Conservation (phyloP, 1,140 invertebrate species). For the Lasaia peninsularis region DNA sequence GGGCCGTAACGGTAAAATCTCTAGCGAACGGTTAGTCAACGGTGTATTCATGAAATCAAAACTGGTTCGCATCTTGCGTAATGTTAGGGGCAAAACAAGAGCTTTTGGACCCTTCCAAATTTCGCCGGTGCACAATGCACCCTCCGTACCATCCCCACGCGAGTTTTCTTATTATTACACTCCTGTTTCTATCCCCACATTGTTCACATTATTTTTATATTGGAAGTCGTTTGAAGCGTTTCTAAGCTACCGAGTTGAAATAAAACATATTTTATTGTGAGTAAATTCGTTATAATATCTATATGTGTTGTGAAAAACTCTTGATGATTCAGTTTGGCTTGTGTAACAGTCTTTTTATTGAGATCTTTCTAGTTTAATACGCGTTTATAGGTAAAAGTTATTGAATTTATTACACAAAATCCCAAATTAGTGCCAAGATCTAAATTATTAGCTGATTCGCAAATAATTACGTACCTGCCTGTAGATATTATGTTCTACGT, state of each 20-base stretch:
- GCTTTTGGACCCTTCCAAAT: slow-evolving; percentile 69
- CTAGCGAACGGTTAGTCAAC: slow-evolving; percentile 41
- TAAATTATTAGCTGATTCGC: too few species aligned
- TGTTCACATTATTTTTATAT: slow-evolving; percentile 75
- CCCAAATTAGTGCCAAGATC: not conserved
- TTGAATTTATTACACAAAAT: not conserved
- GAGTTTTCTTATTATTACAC: slow-evolving; percentile 72
- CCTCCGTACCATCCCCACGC: slow-evolving; percentile 75
- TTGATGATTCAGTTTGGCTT: too few species aligned
- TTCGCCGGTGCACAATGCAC: slow-evolving; percentile 75
- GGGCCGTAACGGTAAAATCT: slow-evolving; percentile 34
- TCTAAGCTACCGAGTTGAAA: slow-evolving; percentile 32
- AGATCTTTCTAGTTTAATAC: not conserved
- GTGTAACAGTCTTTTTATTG: too few species aligned
- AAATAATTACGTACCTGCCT: too few species aligned
- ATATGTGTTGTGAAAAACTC: too few species aligned
- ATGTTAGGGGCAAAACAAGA: slow-evolving; percentile 71
- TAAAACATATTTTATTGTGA: not conserved
- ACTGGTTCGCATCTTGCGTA: slow-evolving; percentile 75
- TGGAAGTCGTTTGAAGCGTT: slow-evolving; percentile 61
- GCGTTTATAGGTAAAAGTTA: too few species aligned
- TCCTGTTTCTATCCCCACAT: slow-evolving; percentile 72
- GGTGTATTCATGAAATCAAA: slow-evolving; percentile 64
- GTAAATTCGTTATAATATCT: not conserved
- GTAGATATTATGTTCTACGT: too few species aligned